Evolutionary conservation across 2,888 invertebrate species (phyloP).

Genomic region (Aethes cnicana): DNA sequence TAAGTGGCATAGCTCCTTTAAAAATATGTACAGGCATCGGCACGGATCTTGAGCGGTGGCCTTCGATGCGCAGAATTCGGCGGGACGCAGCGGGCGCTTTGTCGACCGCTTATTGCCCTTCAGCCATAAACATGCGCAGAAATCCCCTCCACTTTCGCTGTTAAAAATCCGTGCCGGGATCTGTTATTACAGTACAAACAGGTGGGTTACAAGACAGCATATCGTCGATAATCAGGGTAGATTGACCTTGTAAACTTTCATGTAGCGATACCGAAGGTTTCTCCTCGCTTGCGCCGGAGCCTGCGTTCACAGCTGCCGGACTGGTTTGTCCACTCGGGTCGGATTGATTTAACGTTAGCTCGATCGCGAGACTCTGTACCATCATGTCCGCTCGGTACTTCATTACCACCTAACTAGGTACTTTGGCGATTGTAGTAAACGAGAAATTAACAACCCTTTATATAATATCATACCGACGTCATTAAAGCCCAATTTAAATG

Average conservation of each 20-base stretch:
- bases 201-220: not conserved
- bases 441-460: constrained; percentile 15
- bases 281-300: constrained; percentile 62
- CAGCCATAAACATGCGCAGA: no score
- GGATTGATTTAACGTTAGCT: constrained; percentile 79
- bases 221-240: constrained; percentile 8
- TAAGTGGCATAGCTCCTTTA: no score
- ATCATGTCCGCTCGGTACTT: constrained; percentile 60
- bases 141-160: no score
- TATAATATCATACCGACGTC: not conserved
- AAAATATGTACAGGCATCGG: no score
- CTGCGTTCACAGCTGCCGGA: constrained; percentile 75
- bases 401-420: constrained; percentile 64
- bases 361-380: constrained; percentile 62
- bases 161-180: not conserved
- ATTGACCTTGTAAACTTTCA: constrained; percentile 27
- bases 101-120: no score
- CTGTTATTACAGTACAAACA: not conserved
- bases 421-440: constrained; percentile 32
- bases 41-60: no score
- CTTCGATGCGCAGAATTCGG: no score
- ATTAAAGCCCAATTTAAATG: no score
- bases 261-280: constrained; percentile 40
- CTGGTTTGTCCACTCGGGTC: constrained; percentile 81
- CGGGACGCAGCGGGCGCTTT: no score